Evolutionary conservation across 2,888 invertebrate species (phyloP).

Genomic region (Caenorhabditis drosophilae): DNA sequence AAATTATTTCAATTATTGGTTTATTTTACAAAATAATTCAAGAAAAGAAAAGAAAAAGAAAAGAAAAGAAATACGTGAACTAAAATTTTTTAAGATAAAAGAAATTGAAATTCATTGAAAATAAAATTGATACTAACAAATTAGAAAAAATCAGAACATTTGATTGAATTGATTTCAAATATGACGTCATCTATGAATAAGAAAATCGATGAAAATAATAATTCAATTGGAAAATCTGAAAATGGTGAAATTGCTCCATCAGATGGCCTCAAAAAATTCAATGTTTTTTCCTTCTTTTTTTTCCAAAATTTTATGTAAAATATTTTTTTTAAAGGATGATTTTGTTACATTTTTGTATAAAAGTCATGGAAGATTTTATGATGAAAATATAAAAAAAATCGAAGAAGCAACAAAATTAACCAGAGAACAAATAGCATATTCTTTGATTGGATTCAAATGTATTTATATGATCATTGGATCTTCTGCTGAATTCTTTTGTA

Average conservation of each 20-base stretch:
- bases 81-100: too few species aligned
- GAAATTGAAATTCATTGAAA: too few species aligned
- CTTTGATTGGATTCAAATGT: conserved; percentile 72
- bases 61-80: too few species aligned
- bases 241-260: not conserved
- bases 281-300: not conserved
- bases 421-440: conserved; percentile 43
- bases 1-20: not conserved
- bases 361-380: conserved; percentile 31
- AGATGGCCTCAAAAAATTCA: not conserved
- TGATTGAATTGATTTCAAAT: too few species aligned
- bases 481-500: conserved; percentile 92
- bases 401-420: conserved; percentile 32
- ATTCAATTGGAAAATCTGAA: not conserved
- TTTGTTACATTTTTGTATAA: conserved; percentile 35
- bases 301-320: not conserved
- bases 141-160: too few species aligned
- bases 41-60: too few species aligned
- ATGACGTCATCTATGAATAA: too few species aligned
- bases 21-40: too few species aligned
- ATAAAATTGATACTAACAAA: too few species aligned
- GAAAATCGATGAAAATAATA: not conserved
- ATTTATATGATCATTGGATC: conserved; percentile 92
- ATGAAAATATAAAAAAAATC: conserved; percentile 28
- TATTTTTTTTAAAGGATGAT: conserved; percentile 37